Conservation (phyloP, 2,888 invertebrate genomes). For the Syrphus vitripennis region DNA sequence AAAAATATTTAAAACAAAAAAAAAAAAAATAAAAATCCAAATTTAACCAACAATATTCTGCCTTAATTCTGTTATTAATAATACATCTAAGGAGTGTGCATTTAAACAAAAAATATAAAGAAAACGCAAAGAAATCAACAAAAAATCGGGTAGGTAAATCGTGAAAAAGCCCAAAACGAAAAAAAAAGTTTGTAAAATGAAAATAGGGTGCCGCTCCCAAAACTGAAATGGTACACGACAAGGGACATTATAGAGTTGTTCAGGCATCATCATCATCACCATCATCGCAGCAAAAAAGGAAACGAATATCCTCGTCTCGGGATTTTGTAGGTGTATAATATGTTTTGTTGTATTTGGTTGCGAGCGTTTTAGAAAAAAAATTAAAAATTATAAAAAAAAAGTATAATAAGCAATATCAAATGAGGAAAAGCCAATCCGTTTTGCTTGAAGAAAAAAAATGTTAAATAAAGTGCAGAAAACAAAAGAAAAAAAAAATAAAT, state of each 20-base stretch:
- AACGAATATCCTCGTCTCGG: slow-evolving; percentile 50
- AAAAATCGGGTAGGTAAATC: slow-evolving; percentile 10
- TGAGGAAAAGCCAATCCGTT: neutral
- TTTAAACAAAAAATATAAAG: neutral
- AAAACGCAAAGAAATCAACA: slow-evolving; percentile 21
- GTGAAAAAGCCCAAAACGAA: slow-evolving; percentile 35
- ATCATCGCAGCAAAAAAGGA: slow-evolving; percentile 51
- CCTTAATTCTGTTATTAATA: slow-evolving; percentile 37
- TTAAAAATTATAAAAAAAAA: slow-evolving; percentile 4
- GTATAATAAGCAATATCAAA: neutral
- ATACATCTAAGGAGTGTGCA: slow-evolving; percentile 33
- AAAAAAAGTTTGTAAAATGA: slow-evolving; percentile 52
- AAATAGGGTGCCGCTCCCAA: slow-evolving; percentile 70
- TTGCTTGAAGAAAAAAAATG: neutral
- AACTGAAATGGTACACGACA: slow-evolving; percentile 67
- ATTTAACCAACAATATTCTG: slow-evolving; percentile 33
- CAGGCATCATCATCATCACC: slow-evolving; percentile 68
- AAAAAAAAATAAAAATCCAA: neutral
- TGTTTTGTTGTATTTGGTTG: slow-evolving; percentile 32
- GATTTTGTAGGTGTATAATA: slow-evolving; percentile 43
- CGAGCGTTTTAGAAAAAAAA: slow-evolving; percentile 11
- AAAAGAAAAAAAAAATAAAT: neutral
- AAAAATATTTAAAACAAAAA: too few species aligned
- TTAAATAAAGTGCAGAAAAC: slow-evolving; percentile 30
- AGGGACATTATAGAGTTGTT: slow-evolving; percentile 65